Evolutionary conservation across 2,888 invertebrate species (phyloP).

Genomic region (Megastigmus dorsalis): DNA sequence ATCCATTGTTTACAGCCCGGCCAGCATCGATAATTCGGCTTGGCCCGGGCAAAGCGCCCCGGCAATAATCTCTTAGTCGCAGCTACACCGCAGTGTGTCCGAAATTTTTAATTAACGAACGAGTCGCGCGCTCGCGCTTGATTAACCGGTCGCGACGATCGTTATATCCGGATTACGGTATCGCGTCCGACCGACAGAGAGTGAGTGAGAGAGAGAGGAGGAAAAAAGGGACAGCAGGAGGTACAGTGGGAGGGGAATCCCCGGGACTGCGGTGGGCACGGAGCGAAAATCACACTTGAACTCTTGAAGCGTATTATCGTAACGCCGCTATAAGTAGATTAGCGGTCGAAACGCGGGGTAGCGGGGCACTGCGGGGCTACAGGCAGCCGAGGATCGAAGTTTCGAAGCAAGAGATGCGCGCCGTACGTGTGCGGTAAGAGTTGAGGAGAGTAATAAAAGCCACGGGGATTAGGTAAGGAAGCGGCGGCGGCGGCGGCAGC

Average conservation of each 20-base stretch:
- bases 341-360: neutral
- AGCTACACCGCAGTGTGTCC: no score
- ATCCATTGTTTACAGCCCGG: no score
- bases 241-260: no score
- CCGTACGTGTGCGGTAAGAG: neutral
- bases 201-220: no score
- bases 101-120: slow-evolving; percentile 35
- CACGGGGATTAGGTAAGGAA: neutral
- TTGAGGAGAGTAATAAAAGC: neutral
- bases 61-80: no score
- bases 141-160: neutral
- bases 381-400: neutral
- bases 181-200: no score
- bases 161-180: slow-evolving; percentile 19
- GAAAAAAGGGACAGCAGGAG: no score
- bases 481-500: no score
- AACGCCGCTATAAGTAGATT: slow-evolving; percentile 36
- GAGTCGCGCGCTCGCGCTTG: neutral
- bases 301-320: slow-evolving; percentile 25
- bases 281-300: slow-evolving; percentile 21
- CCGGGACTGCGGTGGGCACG: no score
- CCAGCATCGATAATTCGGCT: no score
- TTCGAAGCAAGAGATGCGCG: neutral
- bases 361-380: no score
- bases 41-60: no score